Evolutionary conservation across 92 coral and sea anemone genomes (phyloP).

Genomic region (Meandrina meandrites): DNA sequence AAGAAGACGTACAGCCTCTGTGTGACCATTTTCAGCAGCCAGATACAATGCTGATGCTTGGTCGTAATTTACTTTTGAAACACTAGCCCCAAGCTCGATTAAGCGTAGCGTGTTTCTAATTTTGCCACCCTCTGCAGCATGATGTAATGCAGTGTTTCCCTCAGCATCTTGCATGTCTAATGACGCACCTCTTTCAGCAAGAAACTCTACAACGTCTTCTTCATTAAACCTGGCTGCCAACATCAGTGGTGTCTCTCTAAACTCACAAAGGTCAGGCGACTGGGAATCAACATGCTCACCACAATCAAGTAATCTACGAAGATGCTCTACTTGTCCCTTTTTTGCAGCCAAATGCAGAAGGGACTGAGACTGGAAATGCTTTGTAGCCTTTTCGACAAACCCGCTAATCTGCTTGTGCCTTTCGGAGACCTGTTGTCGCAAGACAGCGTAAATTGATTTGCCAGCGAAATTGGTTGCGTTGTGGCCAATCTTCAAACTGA

Average conservation of each 20-base stretch:
- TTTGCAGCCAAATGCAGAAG: slow-evolving; percentile 57
- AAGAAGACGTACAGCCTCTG: slow-evolving; percentile 47
- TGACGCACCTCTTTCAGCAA: slow-evolving; percentile 47
- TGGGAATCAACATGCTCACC: slow-evolving; percentile 35
- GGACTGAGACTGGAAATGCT: slow-evolving; percentile 33
- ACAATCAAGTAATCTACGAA: slow-evolving; percentile 40
- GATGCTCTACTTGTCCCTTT: slow-evolving; percentile 50
- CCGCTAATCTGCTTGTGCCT: slow-evolving; percentile 30
- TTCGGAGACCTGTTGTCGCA: slow-evolving; percentile 28
- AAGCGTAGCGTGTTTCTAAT: slow-evolving; percentile 25
- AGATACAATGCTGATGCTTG: slow-evolving; percentile 37
- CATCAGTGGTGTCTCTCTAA: slow-evolving; percentile 53
- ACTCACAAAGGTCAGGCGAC: slow-evolving; percentile 25
- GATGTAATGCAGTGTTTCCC: slow-evolving; percentile 45
- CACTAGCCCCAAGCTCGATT: slow-evolving; percentile 46
- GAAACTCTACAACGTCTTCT: slow-evolving; percentile 43
- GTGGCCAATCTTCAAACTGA: slow-evolving; percentile 18
- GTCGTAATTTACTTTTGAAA: not conserved
- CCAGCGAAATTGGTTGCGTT: slow-evolving; percentile 9
- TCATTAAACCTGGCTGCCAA: slow-evolving; percentile 54
- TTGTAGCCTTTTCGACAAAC: slow-evolving; percentile 33
- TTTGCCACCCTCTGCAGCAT: slow-evolving; percentile 51
- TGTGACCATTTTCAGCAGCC: slow-evolving; percentile 51
- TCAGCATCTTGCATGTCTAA: slow-evolving; percentile 27
- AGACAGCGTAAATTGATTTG: slow-evolving; percentile 8